Evolutionary conservation across 2,797 vertebrate species (phyloP).

Genomic region (Nannoperca australis): DNA sequence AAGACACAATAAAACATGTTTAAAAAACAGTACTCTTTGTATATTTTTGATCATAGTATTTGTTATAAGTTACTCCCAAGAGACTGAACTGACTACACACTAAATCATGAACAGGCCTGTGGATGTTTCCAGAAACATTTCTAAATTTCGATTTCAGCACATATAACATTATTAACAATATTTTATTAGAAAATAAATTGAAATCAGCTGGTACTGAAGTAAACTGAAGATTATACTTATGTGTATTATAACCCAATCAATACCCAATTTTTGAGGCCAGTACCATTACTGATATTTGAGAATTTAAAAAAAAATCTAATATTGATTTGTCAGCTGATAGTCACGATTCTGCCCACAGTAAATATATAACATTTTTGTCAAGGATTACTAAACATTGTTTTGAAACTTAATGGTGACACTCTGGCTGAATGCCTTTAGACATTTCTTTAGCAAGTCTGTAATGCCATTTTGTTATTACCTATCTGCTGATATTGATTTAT

Average conservation of each 20-base stretch:
- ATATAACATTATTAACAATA: too few species aligned
- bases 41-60: neutral
- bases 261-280: neutral
- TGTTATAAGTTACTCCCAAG: neutral
- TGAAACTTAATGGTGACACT: neutral
- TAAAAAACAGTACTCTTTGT: neutral
- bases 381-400: neutral
- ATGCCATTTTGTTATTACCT: neutral
- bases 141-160: neutral
- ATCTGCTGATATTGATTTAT: neutral
- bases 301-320: neutral
- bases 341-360: neutral
- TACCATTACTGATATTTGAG: neutral
- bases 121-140: neutral
- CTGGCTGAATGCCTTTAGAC: neutral
- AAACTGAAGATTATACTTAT: neutral
- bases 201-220: neutral
- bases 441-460: neutral
- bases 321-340: neutral
- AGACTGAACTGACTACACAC: neutral
- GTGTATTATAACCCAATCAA: neutral
- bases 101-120: neutral
- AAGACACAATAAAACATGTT: neutral
- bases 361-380: neutral
- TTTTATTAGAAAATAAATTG: too few species aligned